Conservation (phyloP, 2,888 invertebrate genomes). For the Peribatodes rhomboidaria region DNA sequence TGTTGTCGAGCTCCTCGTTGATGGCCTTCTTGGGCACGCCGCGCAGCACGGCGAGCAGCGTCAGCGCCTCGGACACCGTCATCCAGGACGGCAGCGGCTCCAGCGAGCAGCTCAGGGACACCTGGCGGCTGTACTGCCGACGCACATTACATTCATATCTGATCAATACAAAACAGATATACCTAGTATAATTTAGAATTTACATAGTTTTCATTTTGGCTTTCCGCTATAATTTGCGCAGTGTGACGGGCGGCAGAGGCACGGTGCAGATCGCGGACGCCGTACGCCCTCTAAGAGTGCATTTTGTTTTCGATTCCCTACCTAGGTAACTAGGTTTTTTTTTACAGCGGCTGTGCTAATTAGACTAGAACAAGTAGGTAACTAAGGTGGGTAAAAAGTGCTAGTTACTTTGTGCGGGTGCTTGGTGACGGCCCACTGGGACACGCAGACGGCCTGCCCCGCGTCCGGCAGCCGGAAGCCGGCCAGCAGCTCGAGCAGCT, state of each 20-base stretch:
- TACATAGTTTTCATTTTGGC: too few relatives aligned
- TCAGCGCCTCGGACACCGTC: constrained; percentile 65
- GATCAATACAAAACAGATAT: background rate
- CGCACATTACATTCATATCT: background rate
- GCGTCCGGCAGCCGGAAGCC: constrained; percentile 61
- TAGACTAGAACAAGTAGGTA: too few relatives aligned
- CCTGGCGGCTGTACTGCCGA: constrained; percentile 65
- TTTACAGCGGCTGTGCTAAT: too few relatives aligned
- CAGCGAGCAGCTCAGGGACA: constrained; percentile 60
- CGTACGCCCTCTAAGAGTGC: too few relatives aligned
- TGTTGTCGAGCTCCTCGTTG: constrained; percentile 56
- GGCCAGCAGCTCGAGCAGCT: constrained; percentile 65
- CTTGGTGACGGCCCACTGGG: constrained; percentile 59
- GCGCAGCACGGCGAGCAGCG: constrained; percentile 66
- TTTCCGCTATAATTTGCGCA: too few relatives aligned
- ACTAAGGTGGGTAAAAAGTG: too few relatives aligned
- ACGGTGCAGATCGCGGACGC: too few relatives aligned
- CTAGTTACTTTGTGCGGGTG: constrained; percentile 60
- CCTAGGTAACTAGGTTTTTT: too few relatives aligned
- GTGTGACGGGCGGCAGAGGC: too few relatives aligned
- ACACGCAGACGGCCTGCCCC: constrained; percentile 65
- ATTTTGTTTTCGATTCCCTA: too few relatives aligned
- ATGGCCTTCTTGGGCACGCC: constrained; percentile 64
- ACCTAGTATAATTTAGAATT: too few relatives aligned
- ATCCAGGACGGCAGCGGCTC: constrained; percentile 71